Evolutionary conservation across 2,888 invertebrate species (phyloP), one percentile per base, ranked within the genome.

Genomic region (Lepidocyrtoides sp.): DNA sequence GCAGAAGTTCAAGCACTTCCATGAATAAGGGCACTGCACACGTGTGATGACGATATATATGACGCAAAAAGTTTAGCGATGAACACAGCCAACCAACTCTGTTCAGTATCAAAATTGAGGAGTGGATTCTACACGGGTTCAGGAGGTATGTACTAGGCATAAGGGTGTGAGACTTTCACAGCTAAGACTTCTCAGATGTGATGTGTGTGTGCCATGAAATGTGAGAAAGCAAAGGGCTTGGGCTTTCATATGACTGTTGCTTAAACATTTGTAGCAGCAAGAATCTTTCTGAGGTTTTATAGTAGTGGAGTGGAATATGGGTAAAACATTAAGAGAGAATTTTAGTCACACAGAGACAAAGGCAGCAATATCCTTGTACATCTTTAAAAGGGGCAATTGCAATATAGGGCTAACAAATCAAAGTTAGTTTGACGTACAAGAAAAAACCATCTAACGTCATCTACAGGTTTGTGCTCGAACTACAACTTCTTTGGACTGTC

Each of bases 1-100:
- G 44, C n/a, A 41, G 77, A 44, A 77, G 26, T 12, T 48, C 48
- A 77, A 77, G 77, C 23, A 48, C 75, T 48, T 77, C 77, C 51
- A 51, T 41, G 77, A 51, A 26, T 26, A 23, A 44, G 51, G 26
- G 51, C 48, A 26, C 51, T 51, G 7, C 51, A 51, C 77, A 77
- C 77, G 77, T 77, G 77, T 51, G 77, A 41, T 51, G 48, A 77
- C 23, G 63, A 72, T n/a, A 20, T 20, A 77, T 51, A 51, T 77
- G 51, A 51, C 51, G 77, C 26, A 77, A 48, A 77, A 77, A 17
- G 72, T 29, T 32, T n/a, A n/a, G n/a, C n/a, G n/a, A 14, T 14
- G 3, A 26, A 3, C 20, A 26, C 20, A 23, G 20, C 51, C 51
- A 20, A 57, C 57, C 3, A 54, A 54, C 2, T 54, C 5, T 54